Percentiles rank a stretch among this genome's conserved stretches.
phyloP scores from a whole-genome alignment of 2,113 vertebrate species.

The Syngnathus typhle region DNA sequence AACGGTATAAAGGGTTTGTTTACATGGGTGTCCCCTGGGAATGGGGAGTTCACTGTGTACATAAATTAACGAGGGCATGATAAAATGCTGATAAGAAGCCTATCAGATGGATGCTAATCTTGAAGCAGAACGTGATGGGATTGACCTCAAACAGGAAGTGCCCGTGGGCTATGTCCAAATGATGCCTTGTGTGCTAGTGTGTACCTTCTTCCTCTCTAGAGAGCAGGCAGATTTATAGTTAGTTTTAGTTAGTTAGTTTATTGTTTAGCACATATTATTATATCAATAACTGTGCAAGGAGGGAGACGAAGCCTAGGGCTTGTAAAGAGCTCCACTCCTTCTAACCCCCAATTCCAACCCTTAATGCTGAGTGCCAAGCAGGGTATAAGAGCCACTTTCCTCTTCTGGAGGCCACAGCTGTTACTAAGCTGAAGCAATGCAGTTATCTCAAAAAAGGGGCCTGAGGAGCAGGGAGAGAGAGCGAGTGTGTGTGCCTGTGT shows the following conservation, averaged over 20 bases:
- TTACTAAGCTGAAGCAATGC: conserved; percentile 34
- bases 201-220: not conserved
- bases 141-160: not conserved
- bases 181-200: conserved; percentile 7
- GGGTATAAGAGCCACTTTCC: conserved; percentile 45
- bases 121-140: not conserved
- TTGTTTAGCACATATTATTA: too few relatives aligned
- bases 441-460: conserved; percentile 52
- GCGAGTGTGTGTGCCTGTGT: conserved; percentile 5
- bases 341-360: too few relatives aligned
- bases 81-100: not conserved
- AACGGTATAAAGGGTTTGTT: too few relatives aligned
- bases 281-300: too few relatives aligned
- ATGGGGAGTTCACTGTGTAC: too few relatives aligned
- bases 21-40: too few relatives aligned
- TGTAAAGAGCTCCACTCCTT: too few relatives aligned
- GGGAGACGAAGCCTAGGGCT: too few relatives aligned
- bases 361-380: too few relatives aligned
- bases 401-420: conserved; percentile 54
- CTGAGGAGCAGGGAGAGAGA: conserved; percentile 7
- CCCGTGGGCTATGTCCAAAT: not conserved
- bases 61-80: not conserved
- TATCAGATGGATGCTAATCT: not conserved
- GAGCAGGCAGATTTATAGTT: conserved; percentile 40
- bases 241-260: too few relatives aligned